These are phyloP conservation scores for Sphyrna mokarran DNA, from an alignment of 2,113 vertebrate species.

Conservation along the genomic window DNA sequence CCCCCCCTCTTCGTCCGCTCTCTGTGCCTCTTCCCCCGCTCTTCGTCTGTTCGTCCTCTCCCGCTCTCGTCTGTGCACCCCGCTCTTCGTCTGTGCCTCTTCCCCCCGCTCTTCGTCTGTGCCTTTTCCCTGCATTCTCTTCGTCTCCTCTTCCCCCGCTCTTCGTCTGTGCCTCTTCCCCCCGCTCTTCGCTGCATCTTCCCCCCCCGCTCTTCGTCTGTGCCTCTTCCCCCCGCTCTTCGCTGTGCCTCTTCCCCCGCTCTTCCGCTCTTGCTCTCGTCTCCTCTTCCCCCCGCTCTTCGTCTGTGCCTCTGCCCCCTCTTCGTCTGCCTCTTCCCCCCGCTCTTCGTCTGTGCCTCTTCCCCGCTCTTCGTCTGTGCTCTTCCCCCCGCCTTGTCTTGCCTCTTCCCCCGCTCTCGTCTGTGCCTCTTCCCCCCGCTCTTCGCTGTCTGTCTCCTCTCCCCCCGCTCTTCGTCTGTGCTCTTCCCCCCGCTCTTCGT, in stretches of 20 bases:
- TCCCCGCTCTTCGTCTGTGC: no score
- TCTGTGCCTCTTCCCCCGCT: neutral
- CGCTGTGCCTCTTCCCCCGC: neutral
- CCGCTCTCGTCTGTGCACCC: neutral
- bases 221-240: neutral
- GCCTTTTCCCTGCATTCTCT: fast-evolving
- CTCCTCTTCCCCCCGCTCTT: neutral
- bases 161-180: neutral
- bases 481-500: fast-evolving
- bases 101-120: neutral
- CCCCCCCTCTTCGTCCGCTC: neutral
- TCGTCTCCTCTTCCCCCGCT: neutral
- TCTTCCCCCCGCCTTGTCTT: no score
- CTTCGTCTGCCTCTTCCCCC: no score
- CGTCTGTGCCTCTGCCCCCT: no score
- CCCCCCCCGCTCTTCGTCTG: no score
- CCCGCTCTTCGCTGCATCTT: fast-evolving
- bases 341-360: no score
- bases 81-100: neutral
- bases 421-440: neutral
- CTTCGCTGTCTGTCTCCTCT: neutral
- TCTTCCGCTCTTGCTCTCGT: no score
- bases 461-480: neutral
- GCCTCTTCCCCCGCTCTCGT: neutral
- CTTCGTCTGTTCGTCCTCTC: neutral